A percentile compares a stretch with the other conserved stretches of the same genome.
These are phyloP conservation scores for Onychomys arenicola DNA, from an alignment of 2,797 vertebrate genomes.

Conservation along the genomic window DNA sequence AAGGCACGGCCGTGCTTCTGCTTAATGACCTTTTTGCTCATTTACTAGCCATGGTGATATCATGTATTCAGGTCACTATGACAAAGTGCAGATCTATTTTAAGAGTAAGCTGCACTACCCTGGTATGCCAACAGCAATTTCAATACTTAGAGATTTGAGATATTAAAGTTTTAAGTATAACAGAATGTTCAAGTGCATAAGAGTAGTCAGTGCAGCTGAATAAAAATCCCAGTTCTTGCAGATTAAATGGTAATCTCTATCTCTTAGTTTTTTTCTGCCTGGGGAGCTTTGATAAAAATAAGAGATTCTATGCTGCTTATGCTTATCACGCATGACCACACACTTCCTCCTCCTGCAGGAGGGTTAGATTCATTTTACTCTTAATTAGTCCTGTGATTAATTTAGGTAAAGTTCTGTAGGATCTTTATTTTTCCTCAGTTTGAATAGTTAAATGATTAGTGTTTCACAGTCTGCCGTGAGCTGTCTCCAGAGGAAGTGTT, in stretches of 20 bases:
- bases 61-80: conserved; percentile 49
- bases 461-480: background rate
- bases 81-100: conserved; percentile 48
- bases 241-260: conserved; percentile 71
- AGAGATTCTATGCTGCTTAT: conserved; percentile 69
- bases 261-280: conserved; percentile 66
- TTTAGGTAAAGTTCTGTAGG: conserved; percentile 66
- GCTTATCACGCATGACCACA: conserved; percentile 79
- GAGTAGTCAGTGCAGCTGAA: conserved; percentile 33
- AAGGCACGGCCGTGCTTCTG: background rate
- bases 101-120: conserved; percentile 8
- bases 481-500: background rate
- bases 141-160: conserved; percentile 37
- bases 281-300: conserved; percentile 81
- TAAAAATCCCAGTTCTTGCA: conserved; percentile 57
- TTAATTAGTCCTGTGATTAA: conserved; percentile 74
- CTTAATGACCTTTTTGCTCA: background rate
- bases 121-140: conserved; percentile 48
- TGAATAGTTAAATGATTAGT: conserved; percentile 18
- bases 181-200: conserved; percentile 61
- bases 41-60: background rate
- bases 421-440: conserved; percentile 51
- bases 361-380: conserved; percentile 39
- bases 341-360: conserved; percentile 44
- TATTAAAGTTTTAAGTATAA: conserved; percentile 61